Evolutionary conservation across 2,797 vertebrate species (phyloP).

Genomic region (Lacerta viridis): DNA sequence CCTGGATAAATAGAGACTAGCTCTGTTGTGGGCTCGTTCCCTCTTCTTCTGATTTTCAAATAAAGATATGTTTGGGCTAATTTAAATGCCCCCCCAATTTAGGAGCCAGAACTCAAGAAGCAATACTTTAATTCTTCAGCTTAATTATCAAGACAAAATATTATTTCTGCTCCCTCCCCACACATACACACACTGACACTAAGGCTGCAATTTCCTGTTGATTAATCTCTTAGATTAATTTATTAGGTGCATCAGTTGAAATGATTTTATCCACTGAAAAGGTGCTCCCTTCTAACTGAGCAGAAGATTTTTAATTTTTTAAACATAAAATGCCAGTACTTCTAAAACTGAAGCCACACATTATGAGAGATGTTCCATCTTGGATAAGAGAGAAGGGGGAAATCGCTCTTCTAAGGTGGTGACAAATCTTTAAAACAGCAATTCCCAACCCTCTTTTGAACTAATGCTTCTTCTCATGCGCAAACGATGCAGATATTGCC

Average conservation of each 20-base stretch:
- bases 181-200: not conserved
- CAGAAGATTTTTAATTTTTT: not conserved
- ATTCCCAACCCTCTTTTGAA: not conserved
- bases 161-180: no score
- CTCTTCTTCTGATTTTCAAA: slow-evolving; percentile 5
- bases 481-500: not conserved
- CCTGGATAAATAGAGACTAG: slow-evolving; percentile 5
- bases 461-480: not conserved
- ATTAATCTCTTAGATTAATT: not conserved
- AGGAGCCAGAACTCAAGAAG: not conserved
- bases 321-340: not conserved
- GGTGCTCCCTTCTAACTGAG: not conserved
- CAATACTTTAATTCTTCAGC: not conserved
- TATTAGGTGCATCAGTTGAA: no score
- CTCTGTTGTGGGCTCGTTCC: not conserved
- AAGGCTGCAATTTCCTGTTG: not conserved
- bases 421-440: not conserved
- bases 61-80: not conserved
- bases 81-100: slow-evolving; percentile 25
- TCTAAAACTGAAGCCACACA: not conserved
- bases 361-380: no score
- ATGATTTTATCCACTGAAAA: not conserved
- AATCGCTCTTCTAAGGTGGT: not conserved
- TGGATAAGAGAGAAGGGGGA: not conserved
- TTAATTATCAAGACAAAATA: no score